phyloP scores from a whole-genome alignment of 2,888 invertebrate species.

The Cecidostiba fungosa region DNA sequence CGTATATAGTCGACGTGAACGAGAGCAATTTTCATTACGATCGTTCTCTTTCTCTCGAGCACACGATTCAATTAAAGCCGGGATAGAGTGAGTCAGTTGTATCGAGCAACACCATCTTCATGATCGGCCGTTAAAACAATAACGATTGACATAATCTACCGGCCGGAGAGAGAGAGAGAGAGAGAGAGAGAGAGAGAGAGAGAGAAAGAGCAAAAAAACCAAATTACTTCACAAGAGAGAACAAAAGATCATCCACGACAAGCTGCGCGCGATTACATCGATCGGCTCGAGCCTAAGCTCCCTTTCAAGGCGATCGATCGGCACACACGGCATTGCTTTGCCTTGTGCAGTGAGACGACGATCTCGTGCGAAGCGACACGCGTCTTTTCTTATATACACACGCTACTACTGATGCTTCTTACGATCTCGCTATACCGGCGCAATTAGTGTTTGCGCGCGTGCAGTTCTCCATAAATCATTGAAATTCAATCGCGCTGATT shows the following conservation, averaged over 20 bases:
- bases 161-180: background rate
- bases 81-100: background rate
- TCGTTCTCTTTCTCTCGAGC: background rate
- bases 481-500: slow-evolving; percentile 71
- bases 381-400: slow-evolving; percentile 44
- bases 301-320: slow-evolving; percentile 56
- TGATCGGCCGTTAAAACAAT: slow-evolving; percentile 16
- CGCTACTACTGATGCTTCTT: slow-evolving; percentile 51
- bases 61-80: background rate
- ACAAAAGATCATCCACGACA: slow-evolving; percentile 26
- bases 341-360: slow-evolving; percentile 13
- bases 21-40: background rate
- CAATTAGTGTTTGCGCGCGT: slow-evolving; percentile 48
- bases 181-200: background rate
- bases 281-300: slow-evolving; percentile 30
- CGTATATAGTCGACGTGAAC: background rate
- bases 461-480: slow-evolving; percentile 74
- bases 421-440: background rate
- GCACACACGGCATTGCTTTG: background rate
- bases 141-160: background rate
- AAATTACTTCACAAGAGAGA: slow-evolving; percentile 7
- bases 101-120: background rate
- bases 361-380: slow-evolving; percentile 40
- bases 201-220: slow-evolving; percentile 16
- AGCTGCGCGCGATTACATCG: slow-evolving; percentile 24